Base-by-base conservation (phyloP, 1,140 invertebrate species). In the Macrobrachium rosenbergii region DNA sequence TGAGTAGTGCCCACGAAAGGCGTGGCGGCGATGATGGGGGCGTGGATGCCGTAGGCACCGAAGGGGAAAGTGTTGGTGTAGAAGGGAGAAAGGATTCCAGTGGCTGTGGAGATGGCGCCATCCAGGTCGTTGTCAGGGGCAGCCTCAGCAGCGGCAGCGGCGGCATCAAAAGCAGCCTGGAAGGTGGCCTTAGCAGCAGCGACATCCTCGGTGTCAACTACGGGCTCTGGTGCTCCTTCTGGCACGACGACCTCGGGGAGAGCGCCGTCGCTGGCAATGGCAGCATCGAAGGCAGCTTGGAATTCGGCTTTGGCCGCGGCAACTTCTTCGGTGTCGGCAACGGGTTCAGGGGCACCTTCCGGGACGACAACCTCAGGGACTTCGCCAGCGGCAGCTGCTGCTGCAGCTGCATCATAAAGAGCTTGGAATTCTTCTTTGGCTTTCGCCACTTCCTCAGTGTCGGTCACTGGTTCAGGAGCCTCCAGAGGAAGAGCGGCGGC, bases 191-290 rank as follows among this genome's bases (percentile, higher is more conserved):
- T 78, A n/a, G 88, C 83, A 23, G 73, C 88, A 19, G 60, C 67
- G 0, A 89, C 88, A 52, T 89, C 89, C 11, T 88, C 63, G n/a
- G 89, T 89, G 69, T 89, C 81, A 45, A 81, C 52, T 28, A 89
- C 87, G 63, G 88, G 88, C 62, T 89, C 64, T 43, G 87, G 88
- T 17, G 88, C 80, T 62, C 45, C 60, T 23, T 69, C 77, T 28
- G 76, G 75, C 8, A 88, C 19, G 8, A 58, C 82, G 69, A 83
- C 89, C 37, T 87, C 89, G 63, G 88, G 80, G 17, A 69, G 84
- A 58, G 88, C 87, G 43, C 87, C 87, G 14, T 82, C 82, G 88
- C 62, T 43, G 21, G 69, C 69, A 43, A 72, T 23, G 69, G 69
- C 69, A 8, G 69, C 69, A 16, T 72, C 69, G 83, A 60, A 77